A percentile compares a stretch with the other conserved stretches of the same genome.
These are phyloP conservation scores for Syngnathus rostellatus DNA, from an alignment of 2,797 vertebrate species.

Conservation along the genomic window DNA sequence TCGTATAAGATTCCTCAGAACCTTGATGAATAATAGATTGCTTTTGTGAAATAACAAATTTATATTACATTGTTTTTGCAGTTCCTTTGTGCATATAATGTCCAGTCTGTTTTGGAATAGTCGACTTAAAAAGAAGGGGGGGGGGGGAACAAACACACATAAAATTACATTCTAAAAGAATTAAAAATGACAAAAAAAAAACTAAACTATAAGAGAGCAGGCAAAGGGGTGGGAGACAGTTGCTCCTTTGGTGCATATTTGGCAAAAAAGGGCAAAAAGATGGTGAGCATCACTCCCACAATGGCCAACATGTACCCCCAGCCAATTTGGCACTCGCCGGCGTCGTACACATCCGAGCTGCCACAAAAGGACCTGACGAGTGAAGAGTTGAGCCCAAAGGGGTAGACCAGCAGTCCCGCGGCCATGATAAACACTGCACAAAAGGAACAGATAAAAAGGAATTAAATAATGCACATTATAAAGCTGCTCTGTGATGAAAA, in stretches of 20 bases:
- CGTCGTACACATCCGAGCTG: conserved; percentile 84
- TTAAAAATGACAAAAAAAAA: conserved; percentile 2
- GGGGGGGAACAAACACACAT: not conserved
- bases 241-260: conserved; percentile 95
- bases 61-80: not conserved
- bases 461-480: not conserved
- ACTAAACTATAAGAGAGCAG: conserved; percentile 84
- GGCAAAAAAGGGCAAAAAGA: conserved; percentile 93
- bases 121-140: not conserved
- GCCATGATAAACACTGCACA: conserved; percentile 88
- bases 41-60: not conserved
- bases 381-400: conserved; percentile 85
- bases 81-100: not conserved
- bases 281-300: conserved; percentile 88
- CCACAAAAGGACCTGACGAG: conserved; percentile 85
- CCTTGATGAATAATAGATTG: not conserved
- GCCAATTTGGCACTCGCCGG: conserved; percentile 88
- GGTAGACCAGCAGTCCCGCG: conserved; percentile 86
- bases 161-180: no score
- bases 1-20: not conserved
- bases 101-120: not conserved
- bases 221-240: conserved; percentile 83
- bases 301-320: conserved; percentile 95
- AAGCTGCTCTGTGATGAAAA: not conserved
- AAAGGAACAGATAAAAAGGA: not conserved